These are phyloP conservation scores for Amyelois transitella DNA, from an alignment of 1,140 invertebrate species.

Conservation along the genomic window DNA sequence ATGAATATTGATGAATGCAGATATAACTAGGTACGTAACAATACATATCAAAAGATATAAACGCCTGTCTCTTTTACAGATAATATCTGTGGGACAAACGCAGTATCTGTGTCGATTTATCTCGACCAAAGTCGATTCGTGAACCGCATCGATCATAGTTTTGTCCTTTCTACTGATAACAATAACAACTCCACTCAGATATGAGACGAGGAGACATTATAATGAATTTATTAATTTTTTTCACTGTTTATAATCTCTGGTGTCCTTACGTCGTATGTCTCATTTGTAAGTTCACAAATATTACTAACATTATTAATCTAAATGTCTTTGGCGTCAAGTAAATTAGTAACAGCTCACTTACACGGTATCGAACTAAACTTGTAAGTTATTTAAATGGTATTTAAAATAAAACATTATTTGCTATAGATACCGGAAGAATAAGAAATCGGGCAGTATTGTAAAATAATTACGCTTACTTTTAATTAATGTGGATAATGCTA, in stretches of 20 bases:
- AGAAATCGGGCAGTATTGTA: neutral
- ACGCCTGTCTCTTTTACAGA: conserved; percentile 35
- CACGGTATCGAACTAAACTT: no score
- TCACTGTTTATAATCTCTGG: no score
- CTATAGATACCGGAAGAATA: no score
- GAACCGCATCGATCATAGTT: conserved; percentile 65
- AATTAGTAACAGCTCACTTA: no score
- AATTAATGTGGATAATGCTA: neutral
- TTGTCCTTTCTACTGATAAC: conserved; percentile 59
- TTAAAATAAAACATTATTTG: no score
- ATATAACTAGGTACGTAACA: neutral
- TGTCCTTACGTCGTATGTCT: no score
- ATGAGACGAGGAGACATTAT: conserved; percentile 11
- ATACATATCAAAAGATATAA: conserved; percentile 30
- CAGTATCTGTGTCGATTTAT: conserved; percentile 43
- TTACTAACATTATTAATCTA: no score
- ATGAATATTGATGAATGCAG: neutral
- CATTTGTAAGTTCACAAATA: no score
- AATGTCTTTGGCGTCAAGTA: no score
- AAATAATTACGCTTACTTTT: neutral
- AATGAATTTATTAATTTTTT: neutral
- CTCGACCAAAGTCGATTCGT: conserved; percentile 29
- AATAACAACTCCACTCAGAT: conserved; percentile 39
- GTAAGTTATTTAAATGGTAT: no score
- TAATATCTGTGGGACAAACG: conserved; percentile 43